Evolutionary conservation across 2,888 invertebrate genomes (phyloP), one percentile per base, ranked within the genome.

Genomic region (Clusia tigrina): DNA sequence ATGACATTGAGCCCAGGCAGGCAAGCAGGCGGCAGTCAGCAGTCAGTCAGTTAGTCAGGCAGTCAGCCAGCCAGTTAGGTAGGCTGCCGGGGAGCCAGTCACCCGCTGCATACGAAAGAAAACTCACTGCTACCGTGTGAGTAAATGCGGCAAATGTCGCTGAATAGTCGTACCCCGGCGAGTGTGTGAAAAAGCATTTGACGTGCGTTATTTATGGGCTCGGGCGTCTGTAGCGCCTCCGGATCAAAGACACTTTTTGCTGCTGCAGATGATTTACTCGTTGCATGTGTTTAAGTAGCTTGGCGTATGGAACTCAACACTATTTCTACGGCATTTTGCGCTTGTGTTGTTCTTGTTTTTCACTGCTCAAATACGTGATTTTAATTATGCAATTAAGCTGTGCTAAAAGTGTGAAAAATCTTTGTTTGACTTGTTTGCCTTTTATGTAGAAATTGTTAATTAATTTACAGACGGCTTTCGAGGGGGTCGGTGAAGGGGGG

Each of bases 141-240:
- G 24, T 18, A 2, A 12, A 42, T 18, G 59, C 24, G 42, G 46
- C 54, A 60, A 52, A 42, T 42, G 42, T 42, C n/a, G 42, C 42
- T 42, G 10, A 3, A 6, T 3, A 10, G 6, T 15, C 3, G n/a
- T 42, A n/a, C 42, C 2, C 5, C 6, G 12, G 12, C 32, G 12
- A 32, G 12, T n/a, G 9, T 42, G 48, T 38, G 32, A 62, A 62
- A 68, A 63, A 64, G 67, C 64, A 72, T 71, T 73, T 75, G 74
- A 74, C 72, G 70, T 70, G 72, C 72, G 70, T 71, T 71, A 73
- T 73, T 71, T 73, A 73, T 73, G 65, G 32, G 54, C 63, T 66
- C 42, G 67, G 32, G 26, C 23, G 38, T 25, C 12, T 26, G 23
- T 57, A 12, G 26, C 12, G 32, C 32, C 32, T n/a, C n/a, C n/a